phyloP scores from a whole-genome alignment of 2,888 invertebrate genomes.

The Cephalotes varians region DNA sequence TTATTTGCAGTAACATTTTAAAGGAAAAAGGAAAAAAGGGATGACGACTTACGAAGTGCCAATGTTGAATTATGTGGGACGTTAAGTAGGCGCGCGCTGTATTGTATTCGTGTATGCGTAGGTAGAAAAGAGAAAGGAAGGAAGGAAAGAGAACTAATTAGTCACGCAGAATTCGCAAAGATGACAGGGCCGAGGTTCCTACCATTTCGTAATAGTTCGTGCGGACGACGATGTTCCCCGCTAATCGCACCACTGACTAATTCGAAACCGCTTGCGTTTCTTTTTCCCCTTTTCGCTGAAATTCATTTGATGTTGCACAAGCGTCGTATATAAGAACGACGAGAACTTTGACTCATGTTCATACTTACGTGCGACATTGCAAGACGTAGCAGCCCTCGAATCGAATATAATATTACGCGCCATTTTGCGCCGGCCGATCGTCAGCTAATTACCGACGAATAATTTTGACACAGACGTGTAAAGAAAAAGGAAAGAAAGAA shows the following conservation, averaged over 20 bases:
- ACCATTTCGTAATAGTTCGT: constrained; percentile 66
- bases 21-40: constrained; percentile 2
- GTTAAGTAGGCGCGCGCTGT: constrained; percentile 61
- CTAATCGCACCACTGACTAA: constrained; percentile 50
- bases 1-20: constrained; percentile 59
- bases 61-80: constrained; percentile 73
- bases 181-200: constrained; percentile 77
- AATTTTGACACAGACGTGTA: constrained; percentile 53
- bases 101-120: constrained; percentile 60
- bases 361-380: background rate
- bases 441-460: constrained; percentile 42
- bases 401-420: constrained; percentile 36
- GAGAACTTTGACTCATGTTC: constrained; percentile 11
- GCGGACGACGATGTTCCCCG: constrained; percentile 49
- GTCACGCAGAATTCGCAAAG: constrained; percentile 69
- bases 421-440: constrained; percentile 60
- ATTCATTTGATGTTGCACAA: constrained; percentile 2
- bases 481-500: constrained; percentile 23
- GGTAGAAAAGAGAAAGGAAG: constrained; percentile 10
- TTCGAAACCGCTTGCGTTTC: constrained; percentile 51
- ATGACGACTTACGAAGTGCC: constrained; percentile 78
- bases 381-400: constrained; percentile 52
- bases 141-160: constrained; percentile 52
- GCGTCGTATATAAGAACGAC: background rate
- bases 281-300: constrained; percentile 17